Conservation (phyloP, 2,797 vertebrate species). For the Alouatta caraya region DNA sequence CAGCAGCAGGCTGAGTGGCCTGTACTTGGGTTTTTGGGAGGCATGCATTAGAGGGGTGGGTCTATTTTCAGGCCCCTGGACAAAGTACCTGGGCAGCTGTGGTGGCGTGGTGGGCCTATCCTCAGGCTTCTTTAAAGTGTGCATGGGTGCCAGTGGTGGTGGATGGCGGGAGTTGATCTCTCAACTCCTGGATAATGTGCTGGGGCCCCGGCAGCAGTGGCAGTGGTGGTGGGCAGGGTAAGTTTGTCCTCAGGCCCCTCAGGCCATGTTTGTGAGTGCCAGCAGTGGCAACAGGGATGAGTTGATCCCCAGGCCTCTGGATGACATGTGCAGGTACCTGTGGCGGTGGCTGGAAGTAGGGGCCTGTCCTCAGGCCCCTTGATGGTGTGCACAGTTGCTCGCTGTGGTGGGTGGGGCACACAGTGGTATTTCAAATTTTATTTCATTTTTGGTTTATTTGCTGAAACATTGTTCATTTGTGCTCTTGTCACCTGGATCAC, state of each 20-base stretch:
- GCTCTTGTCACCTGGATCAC: neutral
- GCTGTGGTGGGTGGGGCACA: neutral
- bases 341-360: neutral
- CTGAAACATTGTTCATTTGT: neutral
- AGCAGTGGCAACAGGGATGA: neutral
- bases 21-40: neutral
- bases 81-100: neutral
- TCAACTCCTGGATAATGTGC: no score
- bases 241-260: neutral
- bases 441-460: constrained; percentile 34
- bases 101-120: neutral
- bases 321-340: neutral
- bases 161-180: no score
- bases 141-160: no score
- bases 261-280: neutral
- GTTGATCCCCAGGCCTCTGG: neutral
- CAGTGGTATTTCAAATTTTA: neutral
- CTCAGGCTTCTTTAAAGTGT: no score
- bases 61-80: neutral
- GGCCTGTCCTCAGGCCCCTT: neutral
- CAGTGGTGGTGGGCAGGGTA: no score
- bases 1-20: neutral
- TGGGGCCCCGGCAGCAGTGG: no score
- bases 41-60: neutral
- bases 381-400: neutral